phyloP scores from a whole-genome alignment of 2,888 invertebrate species.

The Limnephilus rhombicus region DNA sequence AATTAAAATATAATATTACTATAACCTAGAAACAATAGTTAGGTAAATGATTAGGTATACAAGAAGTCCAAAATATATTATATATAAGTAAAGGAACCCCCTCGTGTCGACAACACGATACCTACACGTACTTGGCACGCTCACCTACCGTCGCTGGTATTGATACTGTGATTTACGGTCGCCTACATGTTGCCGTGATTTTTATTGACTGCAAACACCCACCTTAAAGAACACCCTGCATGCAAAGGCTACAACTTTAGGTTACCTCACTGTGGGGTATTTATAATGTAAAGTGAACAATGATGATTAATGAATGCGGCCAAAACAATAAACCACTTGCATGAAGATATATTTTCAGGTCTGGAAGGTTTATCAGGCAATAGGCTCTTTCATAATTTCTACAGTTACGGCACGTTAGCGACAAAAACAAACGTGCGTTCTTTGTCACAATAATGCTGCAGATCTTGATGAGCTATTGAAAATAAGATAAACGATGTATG shows the following conservation, averaged over 20 bases:
- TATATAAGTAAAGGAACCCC: neutral
- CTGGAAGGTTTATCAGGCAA: neutral
- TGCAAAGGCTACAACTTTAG: neutral
- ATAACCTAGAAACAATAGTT: neutral
- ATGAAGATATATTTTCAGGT: neutral
- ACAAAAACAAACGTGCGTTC: too few species aligned
- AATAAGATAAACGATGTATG: too few species aligned
- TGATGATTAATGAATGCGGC: neutral
- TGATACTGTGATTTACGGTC: neutral
- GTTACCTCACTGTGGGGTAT: neutral
- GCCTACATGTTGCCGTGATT: neutral
- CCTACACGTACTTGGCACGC: neutral
- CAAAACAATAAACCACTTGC: neutral
- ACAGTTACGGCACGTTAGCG: too few species aligned
- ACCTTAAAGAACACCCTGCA: neutral
- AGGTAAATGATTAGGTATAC: too few species aligned
- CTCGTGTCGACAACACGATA: neutral
- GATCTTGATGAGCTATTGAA: too few species aligned
- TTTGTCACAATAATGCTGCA: too few species aligned
- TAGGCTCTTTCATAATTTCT: too few species aligned
- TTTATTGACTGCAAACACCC: conserved; percentile 3
- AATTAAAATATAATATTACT: neutral
- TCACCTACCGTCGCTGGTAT: too few species aligned
- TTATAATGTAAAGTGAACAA: neutral
- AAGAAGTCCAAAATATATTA: neutral